phyloP scores from a whole-genome alignment of 2,797 vertebrate species.

The Esox lucius region DNA sequence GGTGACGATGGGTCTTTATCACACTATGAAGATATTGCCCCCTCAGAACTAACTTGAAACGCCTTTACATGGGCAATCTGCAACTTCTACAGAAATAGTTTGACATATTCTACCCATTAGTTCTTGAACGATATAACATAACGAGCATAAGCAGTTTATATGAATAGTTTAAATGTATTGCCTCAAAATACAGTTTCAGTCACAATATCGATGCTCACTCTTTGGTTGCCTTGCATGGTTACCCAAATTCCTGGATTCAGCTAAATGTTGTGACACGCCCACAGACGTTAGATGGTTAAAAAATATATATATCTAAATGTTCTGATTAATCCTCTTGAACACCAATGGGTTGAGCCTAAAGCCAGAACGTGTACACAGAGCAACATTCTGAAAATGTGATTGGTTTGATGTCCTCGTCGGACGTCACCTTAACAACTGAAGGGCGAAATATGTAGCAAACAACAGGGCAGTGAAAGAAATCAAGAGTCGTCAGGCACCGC shows the following conservation, averaged over 20 bases:
- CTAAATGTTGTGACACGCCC: too few species aligned
- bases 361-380: too few species aligned
- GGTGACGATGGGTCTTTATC: constrained; percentile 33
- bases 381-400: too few species aligned
- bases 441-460: too few species aligned
- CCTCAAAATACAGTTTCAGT: not conserved
- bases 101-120: not conserved
- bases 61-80: not conserved
- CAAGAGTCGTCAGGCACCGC: too few species aligned
- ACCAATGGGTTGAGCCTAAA: too few species aligned
- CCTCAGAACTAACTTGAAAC: not conserved
- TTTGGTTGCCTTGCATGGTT: not conserved
- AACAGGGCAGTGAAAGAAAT: too few species aligned
- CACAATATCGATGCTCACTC: not conserved
- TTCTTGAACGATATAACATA: not conserved
- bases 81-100: not conserved
- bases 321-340: too few species aligned
- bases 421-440: too few species aligned
- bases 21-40: not conserved
- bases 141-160: not conserved
- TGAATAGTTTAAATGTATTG: not conserved
- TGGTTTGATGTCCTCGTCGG: too few species aligned
- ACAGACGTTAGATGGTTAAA: not conserved
- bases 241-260: too few species aligned
- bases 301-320: too few species aligned